Base-by-base conservation (phyloP, 2,797 vertebrate species). In the Moxostoma hubbsi region DNA sequence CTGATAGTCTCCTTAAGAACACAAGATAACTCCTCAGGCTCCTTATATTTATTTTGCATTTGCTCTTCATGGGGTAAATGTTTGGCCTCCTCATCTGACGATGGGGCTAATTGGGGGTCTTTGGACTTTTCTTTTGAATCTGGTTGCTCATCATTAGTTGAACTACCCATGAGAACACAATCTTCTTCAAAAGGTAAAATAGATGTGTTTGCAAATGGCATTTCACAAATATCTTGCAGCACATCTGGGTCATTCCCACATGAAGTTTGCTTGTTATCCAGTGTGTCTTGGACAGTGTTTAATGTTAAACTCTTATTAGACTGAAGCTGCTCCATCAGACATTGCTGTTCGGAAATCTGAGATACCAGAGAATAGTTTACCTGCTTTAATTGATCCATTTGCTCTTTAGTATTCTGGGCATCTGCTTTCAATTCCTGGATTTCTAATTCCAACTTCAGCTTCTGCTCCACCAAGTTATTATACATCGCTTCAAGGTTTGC, bases 321-420 rank as follows among this genome's bases (percentile, higher is more conserved):
- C 76, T 88, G 92, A 66, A 95, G 83, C 49, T 88, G 86, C 80
- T 93, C 92, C 59, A 93, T 88, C 36, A 5, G 7, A 58, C 12
- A 73, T 51, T 79, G 50, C n/a, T 66, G 77, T 73, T 73, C 53
- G 9, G 18, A 53, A 59, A 79, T 58, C 11, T 79, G 59, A 50
- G 45, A 65, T 7, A 66, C 62, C 9, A 91, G 72, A 62, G 69
- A 0, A 66, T 68, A 6, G 2, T 83, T 89, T 43, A 90, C 78
- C 59, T 88, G 85, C 81, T 45, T 84, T 1, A 92, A 83, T 43
- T 73, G 83, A 15, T 87, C 62, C 15, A 67, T 58, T 69, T 81
- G 46, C 45, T 80, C 53, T 12, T 51, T 53, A 57, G 67, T 83
- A 12, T 16, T 53, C 49, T 49, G 85, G 50, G 55, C 63, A n/a